These are phyloP conservation scores for Taurulus bubalis DNA, from an alignment of 2,113 vertebrate species.

Conservation along the genomic window DNA sequence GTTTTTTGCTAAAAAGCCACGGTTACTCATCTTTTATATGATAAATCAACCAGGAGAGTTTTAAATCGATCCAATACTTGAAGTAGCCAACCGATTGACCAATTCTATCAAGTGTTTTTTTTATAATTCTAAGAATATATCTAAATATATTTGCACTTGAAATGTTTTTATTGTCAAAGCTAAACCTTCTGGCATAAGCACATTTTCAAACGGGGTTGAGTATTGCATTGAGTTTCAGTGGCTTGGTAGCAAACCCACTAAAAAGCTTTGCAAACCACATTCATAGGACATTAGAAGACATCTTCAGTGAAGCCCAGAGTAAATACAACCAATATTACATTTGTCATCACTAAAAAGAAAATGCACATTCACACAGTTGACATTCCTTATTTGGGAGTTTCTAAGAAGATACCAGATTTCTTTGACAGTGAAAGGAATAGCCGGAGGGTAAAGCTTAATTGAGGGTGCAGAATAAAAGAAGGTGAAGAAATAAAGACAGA, in stretches of 20 bases:
- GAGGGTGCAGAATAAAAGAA: conserved; percentile 44
- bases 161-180: background rate
- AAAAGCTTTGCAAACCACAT: background rate
- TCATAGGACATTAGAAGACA: background rate
- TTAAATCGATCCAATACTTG: background rate
- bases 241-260: background rate
- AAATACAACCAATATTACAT: background rate
- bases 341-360: background rate
- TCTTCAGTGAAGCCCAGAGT: background rate
- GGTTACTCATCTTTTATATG: background rate
- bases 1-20: background rate
- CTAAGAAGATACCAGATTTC: conserved; percentile 14
- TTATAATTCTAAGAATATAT: too few relatives aligned
- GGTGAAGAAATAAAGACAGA: conserved; percentile 3
- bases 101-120: background rate
- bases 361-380: conserved; percentile 23
- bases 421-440: conserved; percentile 23
- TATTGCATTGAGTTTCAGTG: background rate
- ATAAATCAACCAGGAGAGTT: background rate
- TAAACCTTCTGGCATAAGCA: background rate
- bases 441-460: conserved; percentile 47
- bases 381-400: conserved; percentile 6
- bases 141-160: background rate
- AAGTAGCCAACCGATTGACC: background rate
- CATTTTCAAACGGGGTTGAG: background rate